Percentiles rank a stretch among this genome's conserved stretches.
phyloP scores from a whole-genome alignment of 2,113 vertebrate genomes.

The Donacobius atricapilla region DNA sequence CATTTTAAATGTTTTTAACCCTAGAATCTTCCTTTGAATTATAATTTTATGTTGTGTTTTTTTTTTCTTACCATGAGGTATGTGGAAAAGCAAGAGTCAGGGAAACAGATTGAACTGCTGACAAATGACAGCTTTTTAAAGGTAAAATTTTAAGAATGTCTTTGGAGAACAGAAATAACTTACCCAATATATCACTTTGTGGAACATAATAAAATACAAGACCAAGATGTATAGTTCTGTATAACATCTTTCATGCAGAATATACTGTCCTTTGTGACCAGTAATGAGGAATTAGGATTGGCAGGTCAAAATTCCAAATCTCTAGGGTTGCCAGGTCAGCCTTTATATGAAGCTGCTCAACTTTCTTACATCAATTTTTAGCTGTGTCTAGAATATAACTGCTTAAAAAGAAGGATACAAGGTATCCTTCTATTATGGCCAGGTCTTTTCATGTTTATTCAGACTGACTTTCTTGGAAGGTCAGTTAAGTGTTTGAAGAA shows the following conservation, averaged over 20 bases:
- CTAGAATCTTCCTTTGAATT: neutral
- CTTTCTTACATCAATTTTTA: neutral
- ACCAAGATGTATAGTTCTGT: neutral
- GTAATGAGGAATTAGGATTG: neutral
- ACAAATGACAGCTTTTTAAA: conserved; percentile 83
- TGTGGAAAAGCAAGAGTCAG: conserved; percentile 81
- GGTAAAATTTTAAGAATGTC: conserved; percentile 68
- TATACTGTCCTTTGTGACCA: neutral
- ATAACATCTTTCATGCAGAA: neutral
- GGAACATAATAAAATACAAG: neutral
- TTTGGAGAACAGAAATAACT: neutral
- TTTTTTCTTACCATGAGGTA: conserved; percentile 74
- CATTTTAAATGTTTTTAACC: neutral
- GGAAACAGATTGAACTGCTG: conserved; percentile 80
- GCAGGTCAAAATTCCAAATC: neutral
- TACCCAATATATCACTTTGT: neutral
- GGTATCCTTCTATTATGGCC: neutral
- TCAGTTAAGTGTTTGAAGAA: neutral
- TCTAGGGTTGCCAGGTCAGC: neutral
- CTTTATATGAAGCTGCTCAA: neutral
- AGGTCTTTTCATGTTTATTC: neutral
- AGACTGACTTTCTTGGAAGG: neutral
- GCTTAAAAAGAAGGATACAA: neutral
- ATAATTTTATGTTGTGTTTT: neutral
- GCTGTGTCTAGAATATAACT: neutral